These are phyloP conservation scores for Caenorhabditis imperialis DNA, from an alignment of 2,888 invertebrate genomes.

Conservation along the genomic window DNA sequence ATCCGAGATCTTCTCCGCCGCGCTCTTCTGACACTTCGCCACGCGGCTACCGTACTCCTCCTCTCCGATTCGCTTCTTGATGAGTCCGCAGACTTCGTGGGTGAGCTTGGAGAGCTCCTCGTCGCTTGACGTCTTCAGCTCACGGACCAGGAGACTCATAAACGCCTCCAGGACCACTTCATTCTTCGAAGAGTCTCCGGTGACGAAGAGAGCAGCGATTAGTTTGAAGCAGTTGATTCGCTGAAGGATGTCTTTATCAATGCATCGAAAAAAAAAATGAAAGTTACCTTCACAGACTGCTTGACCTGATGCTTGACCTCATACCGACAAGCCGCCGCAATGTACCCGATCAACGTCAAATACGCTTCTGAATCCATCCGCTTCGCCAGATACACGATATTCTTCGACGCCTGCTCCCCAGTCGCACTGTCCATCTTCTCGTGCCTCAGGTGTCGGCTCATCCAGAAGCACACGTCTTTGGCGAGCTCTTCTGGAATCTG, in stretches of 20 bases:
- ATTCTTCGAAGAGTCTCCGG: constrained; percentile 23
- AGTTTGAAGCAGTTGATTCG: constrained; percentile 71
- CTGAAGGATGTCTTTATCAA: too few species aligned
- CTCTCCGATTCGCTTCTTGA: constrained; percentile 67
- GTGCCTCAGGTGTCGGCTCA: constrained; percentile 61
- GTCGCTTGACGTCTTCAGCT: constrained; percentile 65
- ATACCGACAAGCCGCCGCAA: constrained; percentile 61
- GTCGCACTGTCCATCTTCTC: constrained; percentile 40
- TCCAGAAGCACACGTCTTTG: constrained; percentile 48
- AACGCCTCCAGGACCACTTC: constrained; percentile 48
- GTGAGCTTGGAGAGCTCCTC: constrained; percentile 68
- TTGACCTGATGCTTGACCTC: constrained; percentile 65
- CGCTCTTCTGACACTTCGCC: constrained; percentile 57
- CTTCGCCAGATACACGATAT: constrained; percentile 55
- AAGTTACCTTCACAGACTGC: constrained; percentile 56
- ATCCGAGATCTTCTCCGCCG: constrained; percentile 52
- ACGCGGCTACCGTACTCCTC: constrained; percentile 60
- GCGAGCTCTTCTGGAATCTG: constrained; percentile 30
- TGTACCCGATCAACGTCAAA: constrained; percentile 43
- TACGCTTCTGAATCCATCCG: constrained; percentile 41
- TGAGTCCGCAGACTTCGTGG: constrained; percentile 68
- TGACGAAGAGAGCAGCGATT: constrained; percentile 64
- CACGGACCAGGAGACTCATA: constrained; percentile 68
- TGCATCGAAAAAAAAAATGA: too few species aligned
- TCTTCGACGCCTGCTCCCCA: constrained; percentile 66